phyloP scores from a whole-genome alignment of 2,888 invertebrate genomes.

The Melanotus villosus region DNA sequence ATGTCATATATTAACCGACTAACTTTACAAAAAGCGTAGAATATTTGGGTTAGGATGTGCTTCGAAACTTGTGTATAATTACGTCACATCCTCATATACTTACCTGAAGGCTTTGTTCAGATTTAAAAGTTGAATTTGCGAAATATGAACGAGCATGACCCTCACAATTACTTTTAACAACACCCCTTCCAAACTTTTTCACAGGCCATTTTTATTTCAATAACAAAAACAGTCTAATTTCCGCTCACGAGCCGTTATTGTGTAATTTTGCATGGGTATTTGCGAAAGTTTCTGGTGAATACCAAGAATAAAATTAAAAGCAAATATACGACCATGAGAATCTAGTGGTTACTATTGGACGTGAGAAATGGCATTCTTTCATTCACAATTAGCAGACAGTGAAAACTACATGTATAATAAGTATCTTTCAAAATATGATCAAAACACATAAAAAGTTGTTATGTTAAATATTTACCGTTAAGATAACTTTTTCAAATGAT shows the following conservation, averaged over 20 bases:
- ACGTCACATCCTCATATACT: conserved; percentile 19
- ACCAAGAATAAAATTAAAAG: conserved; percentile 1
- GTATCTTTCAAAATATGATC: no score
- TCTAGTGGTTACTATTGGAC: not conserved
- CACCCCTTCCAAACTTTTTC: not conserved
- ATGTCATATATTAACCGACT: conserved; percentile 13
- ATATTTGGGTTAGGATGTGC: conserved; percentile 4
- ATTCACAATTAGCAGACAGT: conserved; percentile 3
- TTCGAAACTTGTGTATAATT: not conserved
- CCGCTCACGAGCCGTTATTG: not conserved
- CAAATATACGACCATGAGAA: conserved; percentile 9
- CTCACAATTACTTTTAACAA: not conserved
- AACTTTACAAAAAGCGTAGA: conserved; percentile 20
- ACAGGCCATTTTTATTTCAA: no score
- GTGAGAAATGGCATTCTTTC: conserved; percentile 9
- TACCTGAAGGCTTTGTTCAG: not conserved
- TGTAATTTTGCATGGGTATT: conserved; percentile 5
- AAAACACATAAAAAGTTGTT: no score
- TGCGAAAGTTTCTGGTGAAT: conserved; percentile 6
- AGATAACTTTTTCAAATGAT: no score
- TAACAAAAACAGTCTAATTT: not conserved
- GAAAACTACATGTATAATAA: no score
- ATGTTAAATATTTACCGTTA: no score
- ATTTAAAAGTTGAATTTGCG: not conserved
- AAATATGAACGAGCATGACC: not conserved